Evolutionary conservation across 2,797 vertebrate genomes (phyloP), one percentile per base, ranked within the genome.

Genomic region (Catamblyrhynchus diadema): DNA sequence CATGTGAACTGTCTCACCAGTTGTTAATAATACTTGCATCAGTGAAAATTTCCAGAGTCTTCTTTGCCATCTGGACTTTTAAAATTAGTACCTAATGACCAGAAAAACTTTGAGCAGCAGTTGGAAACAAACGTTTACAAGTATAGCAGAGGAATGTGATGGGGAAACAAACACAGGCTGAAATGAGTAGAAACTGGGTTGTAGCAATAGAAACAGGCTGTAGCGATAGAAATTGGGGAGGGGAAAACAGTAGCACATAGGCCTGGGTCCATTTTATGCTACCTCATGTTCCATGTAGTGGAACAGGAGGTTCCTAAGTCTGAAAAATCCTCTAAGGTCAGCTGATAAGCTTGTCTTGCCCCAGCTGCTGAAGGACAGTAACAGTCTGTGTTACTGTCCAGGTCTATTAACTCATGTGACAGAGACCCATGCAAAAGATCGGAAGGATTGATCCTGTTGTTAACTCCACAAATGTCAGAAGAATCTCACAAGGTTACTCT

Each of bases 21-120:
- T 42, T 56, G 27, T n/a, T 74, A 89, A 9, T 64, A 77, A 64
- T 73, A 37, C 6, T 53, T 56, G 10, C 20, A 71, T 50, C 51
- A 73, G 22, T 71, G 51, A 95, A 67, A 82, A 84, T 78, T 87
- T 82, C 70, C 48, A 56, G 14, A 39, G 30, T 79, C 16, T 77
- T 91, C 27, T 81, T 91, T 85, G n/a, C 37, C 75, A 71, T 50
- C 11, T 50, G 33, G 23, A 50, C 62, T 90, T 81, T 60, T 71
- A 80, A 86, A 81, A 65, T 67, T 71, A 73, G 37, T 71, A 35
- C 24, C 12, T 80, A 80, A 48, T 62, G 48, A 87, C 39, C 67
- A 87, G 45, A 82, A 89, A 93, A 92, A 45, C 53, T 37, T 66
- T n/a, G 37, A 87, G 14, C 25, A 30, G 30, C 2, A 18, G 11